Evolutionary conservation across 2,888 invertebrate species (phyloP).

Genomic region (Acronicta leporina): DNA sequence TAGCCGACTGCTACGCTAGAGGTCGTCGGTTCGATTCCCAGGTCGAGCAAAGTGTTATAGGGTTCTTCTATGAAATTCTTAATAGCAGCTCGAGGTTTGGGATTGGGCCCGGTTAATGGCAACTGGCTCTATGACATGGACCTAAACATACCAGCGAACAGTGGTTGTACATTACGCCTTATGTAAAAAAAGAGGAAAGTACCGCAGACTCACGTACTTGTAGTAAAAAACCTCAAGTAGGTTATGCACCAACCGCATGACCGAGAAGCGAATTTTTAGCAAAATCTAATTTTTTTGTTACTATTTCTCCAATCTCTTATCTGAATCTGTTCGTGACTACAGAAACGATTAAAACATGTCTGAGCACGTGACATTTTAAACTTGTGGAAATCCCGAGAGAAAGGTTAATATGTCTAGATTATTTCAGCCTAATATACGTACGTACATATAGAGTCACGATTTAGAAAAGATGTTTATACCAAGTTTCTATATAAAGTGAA

Average conservation of each 20-base stretch:
- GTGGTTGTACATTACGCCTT: too few relatives aligned
- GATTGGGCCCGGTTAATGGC: too few relatives aligned
- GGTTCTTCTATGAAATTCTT: too few relatives aligned
- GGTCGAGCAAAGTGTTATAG: too few relatives aligned
- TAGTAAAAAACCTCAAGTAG: slow-evolving; percentile 2
- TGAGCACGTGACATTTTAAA: slow-evolving; percentile 68
- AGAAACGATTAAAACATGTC: slow-evolving; percentile 57
- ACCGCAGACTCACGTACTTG: too few relatives aligned
- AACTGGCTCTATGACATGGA: too few relatives aligned
- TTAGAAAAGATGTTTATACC: slow-evolving; percentile 61
- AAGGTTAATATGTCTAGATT: slow-evolving; percentile 71
- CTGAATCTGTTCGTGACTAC: slow-evolving; percentile 58
- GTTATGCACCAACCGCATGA: not conserved
- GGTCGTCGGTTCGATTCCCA: too few relatives aligned
- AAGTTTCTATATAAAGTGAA: slow-evolving; percentile 72
- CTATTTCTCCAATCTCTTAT: slow-evolving; percentile 32
- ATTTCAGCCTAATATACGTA: slow-evolving; percentile 44
- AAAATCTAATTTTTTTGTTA: slow-evolving; percentile 26
- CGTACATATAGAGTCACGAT: slow-evolving; percentile 65
- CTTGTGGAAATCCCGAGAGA: slow-evolving; percentile 69
- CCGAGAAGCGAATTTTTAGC: slow-evolving; percentile 11
- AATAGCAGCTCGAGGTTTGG: too few relatives aligned
- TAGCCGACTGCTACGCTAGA: too few relatives aligned
- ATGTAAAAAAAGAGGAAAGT: too few relatives aligned
- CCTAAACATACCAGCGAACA: too few relatives aligned